phyloP scores from a whole-genome alignment of 2,797 vertebrate species.

The Acomys russatus region DNA sequence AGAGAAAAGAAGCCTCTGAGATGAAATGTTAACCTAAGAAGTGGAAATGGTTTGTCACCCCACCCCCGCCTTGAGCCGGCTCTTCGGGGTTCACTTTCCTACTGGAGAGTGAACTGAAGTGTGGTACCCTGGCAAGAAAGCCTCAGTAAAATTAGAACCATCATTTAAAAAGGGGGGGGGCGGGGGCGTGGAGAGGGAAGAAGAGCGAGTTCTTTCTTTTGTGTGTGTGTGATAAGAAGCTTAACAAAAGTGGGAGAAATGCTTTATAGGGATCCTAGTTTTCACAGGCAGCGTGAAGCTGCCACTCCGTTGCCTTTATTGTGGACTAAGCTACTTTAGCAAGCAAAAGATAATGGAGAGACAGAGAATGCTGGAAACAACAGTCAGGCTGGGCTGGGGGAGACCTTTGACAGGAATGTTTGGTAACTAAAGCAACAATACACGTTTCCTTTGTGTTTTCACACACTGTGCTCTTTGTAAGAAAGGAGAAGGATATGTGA shows the following conservation, averaged over 20 bases:
- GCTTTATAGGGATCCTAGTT: constrained; percentile 89
- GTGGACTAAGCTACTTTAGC: constrained; percentile 88
- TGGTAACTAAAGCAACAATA: constrained; percentile 76
- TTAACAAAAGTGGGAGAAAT: constrained; percentile 89
- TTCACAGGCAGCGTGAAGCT: constrained; percentile 88
- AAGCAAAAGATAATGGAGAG: constrained; percentile 86
- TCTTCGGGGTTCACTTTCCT: constrained; percentile 91
- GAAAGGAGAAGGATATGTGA: constrained; percentile 55
- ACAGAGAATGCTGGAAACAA: constrained; percentile 86
- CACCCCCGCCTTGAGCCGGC: constrained; percentile 89
- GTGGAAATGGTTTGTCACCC: constrained; percentile 91
- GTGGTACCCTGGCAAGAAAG: constrained; percentile 88
- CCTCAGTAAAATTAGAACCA: constrained; percentile 92
- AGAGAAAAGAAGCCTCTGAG: constrained; percentile 91
- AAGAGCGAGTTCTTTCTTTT: constrained; percentile 86
- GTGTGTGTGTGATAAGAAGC: constrained; percentile 88
- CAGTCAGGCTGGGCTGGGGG: constrained; percentile 63
- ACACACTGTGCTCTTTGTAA: constrained; percentile 54
- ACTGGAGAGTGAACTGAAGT: constrained; percentile 90
- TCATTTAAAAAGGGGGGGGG: constrained; percentile 89
- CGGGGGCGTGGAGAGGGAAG: constrained; percentile 83
- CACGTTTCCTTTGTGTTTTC: constrained; percentile 81
- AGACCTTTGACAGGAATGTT: constrained; percentile 80
- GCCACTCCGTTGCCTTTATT: constrained; percentile 87
- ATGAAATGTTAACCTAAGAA: constrained; percentile 92